Evolutionary conservation across 2,113 vertebrate genomes (phyloP).

Genomic region (Dipodomys spectabilis): DNA sequence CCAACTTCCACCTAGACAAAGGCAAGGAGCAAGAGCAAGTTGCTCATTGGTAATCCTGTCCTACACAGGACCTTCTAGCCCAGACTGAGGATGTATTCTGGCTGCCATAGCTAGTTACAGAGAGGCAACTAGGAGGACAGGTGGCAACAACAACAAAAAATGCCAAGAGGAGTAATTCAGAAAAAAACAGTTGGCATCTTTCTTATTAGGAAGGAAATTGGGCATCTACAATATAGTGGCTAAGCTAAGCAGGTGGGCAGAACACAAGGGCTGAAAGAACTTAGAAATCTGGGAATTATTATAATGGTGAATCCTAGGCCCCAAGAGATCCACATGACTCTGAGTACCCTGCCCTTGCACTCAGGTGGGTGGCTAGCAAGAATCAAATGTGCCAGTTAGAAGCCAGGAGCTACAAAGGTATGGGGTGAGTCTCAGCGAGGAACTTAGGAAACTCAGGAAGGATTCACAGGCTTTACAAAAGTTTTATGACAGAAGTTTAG

Average conservation of each 20-base stretch:
- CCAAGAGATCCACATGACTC: background rate
- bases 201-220: conserved; percentile 46
- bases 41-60: background rate
- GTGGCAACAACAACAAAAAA: background rate
- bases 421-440: background rate
- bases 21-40: background rate
- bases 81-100: conserved; percentile 1
- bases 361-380: conserved; percentile 10
- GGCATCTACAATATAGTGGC: conserved; percentile 39
- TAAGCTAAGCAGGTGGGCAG: conserved; percentile 46
- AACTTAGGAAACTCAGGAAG: background rate
- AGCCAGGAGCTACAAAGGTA: background rate
- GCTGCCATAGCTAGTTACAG: background rate
- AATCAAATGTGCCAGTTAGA: background rate
- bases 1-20: background rate
- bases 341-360: background rate
- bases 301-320: background rate
- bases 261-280: conserved; percentile 38
- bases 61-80: background rate
- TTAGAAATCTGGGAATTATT: background rate
- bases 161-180: no score
- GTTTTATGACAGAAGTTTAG: conserved; percentile 23
- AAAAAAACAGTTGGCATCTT: conserved; percentile 27
- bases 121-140: conserved; percentile 45
- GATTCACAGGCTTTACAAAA: background rate